Percentiles rank a stretch among this genome's conserved stretches.
phyloP scores from a whole-genome alignment of 2,797 vertebrate species.

The Selene dorsalis region DNA sequence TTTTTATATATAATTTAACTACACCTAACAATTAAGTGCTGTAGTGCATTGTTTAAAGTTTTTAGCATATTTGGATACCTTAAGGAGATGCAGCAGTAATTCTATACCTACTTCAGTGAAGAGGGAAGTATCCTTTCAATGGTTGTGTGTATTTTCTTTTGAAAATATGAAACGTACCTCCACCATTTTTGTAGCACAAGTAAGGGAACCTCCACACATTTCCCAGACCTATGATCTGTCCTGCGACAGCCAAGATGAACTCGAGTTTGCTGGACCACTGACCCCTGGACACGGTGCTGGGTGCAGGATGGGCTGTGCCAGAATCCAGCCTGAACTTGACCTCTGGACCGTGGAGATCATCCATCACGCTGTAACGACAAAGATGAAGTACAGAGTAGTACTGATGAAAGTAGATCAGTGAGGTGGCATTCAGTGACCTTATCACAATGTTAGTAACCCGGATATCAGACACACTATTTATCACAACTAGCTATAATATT shows the following conservation, averaged over 20 bases:
- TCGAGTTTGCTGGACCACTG: slow-evolving; percentile 86
- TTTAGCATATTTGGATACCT: too few relatives aligned
- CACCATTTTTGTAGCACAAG: slow-evolving; percentile 88
- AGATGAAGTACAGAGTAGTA: neutral
- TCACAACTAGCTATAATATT: neutral
- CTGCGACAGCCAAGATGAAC: slow-evolving; percentile 86
- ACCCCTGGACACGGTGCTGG: slow-evolving; percentile 67
- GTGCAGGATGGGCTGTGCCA: slow-evolving; percentile 9
- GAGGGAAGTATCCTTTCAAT: neutral
- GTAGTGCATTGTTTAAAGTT: too few relatives aligned
- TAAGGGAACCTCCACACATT: slow-evolving; percentile 89
- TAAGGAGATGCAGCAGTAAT: too few relatives aligned
- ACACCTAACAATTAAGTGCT: too few relatives aligned
- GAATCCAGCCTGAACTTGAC: slow-evolving; percentile 64
- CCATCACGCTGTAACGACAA: slow-evolving; percentile 68
- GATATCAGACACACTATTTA: neutral
- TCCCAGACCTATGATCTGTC: slow-evolving; percentile 87
- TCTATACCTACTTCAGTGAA: too few relatives aligned
- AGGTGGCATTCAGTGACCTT: neutral
- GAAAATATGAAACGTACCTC: slow-evolving; percentile 75
- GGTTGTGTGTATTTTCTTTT: neutral
- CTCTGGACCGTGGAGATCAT: slow-evolving; percentile 58
- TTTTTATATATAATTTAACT: too few relatives aligned
- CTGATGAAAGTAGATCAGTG: neutral
- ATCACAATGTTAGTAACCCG: neutral